Evolutionary conservation across 2,888 invertebrate genomes (phyloP), one percentile per base, ranked within the genome.

Genomic region (Keiferia lycopersicella): DNA sequence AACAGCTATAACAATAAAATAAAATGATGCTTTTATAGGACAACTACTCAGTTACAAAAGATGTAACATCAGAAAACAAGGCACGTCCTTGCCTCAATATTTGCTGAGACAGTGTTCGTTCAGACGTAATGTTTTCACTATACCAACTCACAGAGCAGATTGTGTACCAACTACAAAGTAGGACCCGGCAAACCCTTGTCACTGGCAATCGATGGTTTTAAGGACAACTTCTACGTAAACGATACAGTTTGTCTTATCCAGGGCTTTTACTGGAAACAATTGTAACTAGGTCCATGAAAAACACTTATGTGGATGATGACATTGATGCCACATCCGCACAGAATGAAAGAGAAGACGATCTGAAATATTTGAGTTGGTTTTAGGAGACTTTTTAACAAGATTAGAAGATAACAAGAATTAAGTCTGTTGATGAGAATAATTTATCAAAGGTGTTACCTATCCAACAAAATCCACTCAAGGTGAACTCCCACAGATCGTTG

Each of bases 201-300:
- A 8, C 34, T 34, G n/a, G 26, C 30, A 56, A 26, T n/a, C n/a
- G 14, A 20, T 30, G 53, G 30, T 30, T 26, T n/a, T 22, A 53
- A 26, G 8, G 8, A 16, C 7, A 14, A 26, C 12, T 16, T 34
- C 34, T 26, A 26, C 41, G 20, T 41, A 59, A 20, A 59, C 3
- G 45, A 60, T 22, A 60, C 60, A 22, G 39, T 60, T 26, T 45
- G 18, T 39, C 45, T 39, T 39, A 41, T 14, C 1, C 22, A 26
- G 26, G 26, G 26, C 1, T 11, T 26, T 11, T 11, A 26, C 4
- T 30, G 6, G 53, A n/a, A 45, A 16, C 2, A 14, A 2, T 14
- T 41, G 41, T 41, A 2, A 4, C 2, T 26, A 26, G 26, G 6
- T 26, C 2, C 26, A 6, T 6, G 2, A 12, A 39, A 12, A 6